These are phyloP conservation scores for Scarus forsteni DNA, from an alignment of 2,797 vertebrate genomes.

Conservation along the genomic window DNA sequence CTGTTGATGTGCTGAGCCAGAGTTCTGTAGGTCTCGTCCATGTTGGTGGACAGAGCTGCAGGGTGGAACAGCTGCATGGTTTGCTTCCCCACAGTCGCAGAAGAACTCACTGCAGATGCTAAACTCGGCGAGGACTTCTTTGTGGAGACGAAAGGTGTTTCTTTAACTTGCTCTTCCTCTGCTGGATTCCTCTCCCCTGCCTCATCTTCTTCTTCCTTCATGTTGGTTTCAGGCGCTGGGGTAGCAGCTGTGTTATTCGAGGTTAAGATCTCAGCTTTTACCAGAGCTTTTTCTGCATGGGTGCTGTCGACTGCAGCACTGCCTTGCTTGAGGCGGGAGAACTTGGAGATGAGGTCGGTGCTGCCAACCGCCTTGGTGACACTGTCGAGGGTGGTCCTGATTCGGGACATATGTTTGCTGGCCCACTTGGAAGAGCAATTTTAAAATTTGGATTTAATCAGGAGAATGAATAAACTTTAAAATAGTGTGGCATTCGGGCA, in stretches of 20 bases:
- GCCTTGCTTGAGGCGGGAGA: slow-evolving; percentile 88
- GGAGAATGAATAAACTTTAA: slow-evolving; percentile 9
- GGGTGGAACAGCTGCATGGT: slow-evolving; percentile 87
- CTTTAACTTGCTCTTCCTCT: slow-evolving; percentile 44
- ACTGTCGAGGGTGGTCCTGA: slow-evolving; percentile 92
- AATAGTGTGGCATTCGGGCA: slow-evolving; percentile 37
- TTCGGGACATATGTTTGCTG: slow-evolving; percentile 91
- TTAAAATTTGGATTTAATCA: slow-evolving; percentile 10
- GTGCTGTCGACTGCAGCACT: slow-evolving; percentile 52
- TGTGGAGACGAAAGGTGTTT: slow-evolving; percentile 65
- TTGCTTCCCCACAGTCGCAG: slow-evolving; percentile 75
- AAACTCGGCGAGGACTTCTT: slow-evolving; percentile 40
- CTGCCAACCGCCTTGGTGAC: slow-evolving; percentile 93
- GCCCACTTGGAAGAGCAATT: slow-evolving; percentile 32
- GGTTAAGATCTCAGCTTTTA: slow-evolving; percentile 48
- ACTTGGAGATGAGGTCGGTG: slow-evolving; percentile 90
- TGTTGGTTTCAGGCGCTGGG: slow-evolving; percentile 28
- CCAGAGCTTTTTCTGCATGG: slow-evolving; percentile 46
- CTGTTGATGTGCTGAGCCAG: slow-evolving; percentile 91
- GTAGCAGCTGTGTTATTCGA: slow-evolving; percentile 13
- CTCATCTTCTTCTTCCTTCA: slow-evolving; percentile 71
- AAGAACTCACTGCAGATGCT: slow-evolving; percentile 17
- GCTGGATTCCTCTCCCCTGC: slow-evolving; percentile 50
- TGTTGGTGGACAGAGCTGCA: slow-evolving; percentile 85
- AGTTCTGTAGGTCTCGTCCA: slow-evolving; percentile 92